Evolutionary conservation across 2,888 invertebrate genomes (phyloP), one percentile per base, ranked within the genome.

Genomic region (Nephrotoma appendiculata): DNA sequence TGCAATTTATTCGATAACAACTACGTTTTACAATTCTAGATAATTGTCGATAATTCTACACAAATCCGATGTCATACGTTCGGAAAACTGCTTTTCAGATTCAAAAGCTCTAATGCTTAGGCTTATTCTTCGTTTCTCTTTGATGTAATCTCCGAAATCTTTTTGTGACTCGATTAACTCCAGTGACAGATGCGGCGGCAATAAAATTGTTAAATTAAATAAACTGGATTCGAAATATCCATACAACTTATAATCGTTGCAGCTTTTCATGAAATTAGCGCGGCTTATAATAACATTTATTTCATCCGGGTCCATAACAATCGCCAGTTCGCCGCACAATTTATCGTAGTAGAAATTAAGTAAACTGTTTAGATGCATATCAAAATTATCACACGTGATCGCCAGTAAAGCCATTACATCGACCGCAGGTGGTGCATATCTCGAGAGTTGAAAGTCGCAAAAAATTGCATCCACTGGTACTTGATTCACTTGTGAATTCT

Each of bases 371-470:
- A 91, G 89, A 85, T 92, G 89, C 2, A 89, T 86, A 1, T 90
- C 88, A 6, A 93, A 89, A 0, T 89, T 88, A 0, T 90, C 89
- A 1, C 42, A 42, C 6, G 84, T 84, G 6, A 93, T 89, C 86
- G 92, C 92, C 0, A 94, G 89, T 31, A 92, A 89, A 41, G 91
- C 91, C 6, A 93, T 89, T 0, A 94, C 90, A 88, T 94, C 94
- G 86, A 93, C 91, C 0, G 93, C 91, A 1, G 94, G 93, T 0
- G 94, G 93, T 19, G 91, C 91, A 87, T 94, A 94, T n/a, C 93
- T 91, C 0, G 92, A 89, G 86, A 93, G 88, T 88, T 94, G 94
- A 88, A 93, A 94, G 89, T 94, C 94, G 1, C 94, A 91, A 43
- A 94, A 89, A 45, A 92, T 89, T 87, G 93, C 93, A 5, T 90